Evolutionary conservation across 2,113 vertebrate genomes (phyloP).

Genomic region (Grus americana): DNA sequence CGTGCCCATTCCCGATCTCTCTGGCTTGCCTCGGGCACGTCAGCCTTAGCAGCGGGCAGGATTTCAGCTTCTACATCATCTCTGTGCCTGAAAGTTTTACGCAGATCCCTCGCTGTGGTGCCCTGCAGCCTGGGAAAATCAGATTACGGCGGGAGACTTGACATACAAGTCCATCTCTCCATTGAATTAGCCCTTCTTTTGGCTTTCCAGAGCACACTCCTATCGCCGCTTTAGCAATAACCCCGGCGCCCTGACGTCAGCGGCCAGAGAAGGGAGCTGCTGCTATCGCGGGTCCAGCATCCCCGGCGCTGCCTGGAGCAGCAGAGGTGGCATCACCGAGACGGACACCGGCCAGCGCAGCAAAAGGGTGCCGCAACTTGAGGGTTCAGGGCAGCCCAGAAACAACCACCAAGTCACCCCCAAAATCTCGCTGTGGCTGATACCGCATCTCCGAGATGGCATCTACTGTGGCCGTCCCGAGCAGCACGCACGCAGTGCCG

Average conservation of each 20-base stretch:
- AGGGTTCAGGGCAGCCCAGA: background rate
- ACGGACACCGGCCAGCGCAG: rapidly evolving
- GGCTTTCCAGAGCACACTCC: background rate
- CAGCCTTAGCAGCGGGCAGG: background rate
- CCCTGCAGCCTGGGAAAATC: background rate
- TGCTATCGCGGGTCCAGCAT: background rate
- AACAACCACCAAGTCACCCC: background rate
- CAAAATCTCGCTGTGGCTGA: rapidly evolving
- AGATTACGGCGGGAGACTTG: conserved; percentile 5
- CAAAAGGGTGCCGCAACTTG: rapidly evolving
- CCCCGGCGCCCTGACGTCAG: background rate
- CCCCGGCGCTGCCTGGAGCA: background rate
- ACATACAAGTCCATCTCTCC: background rate
- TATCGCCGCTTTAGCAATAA: background rate
- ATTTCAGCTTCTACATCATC: background rate
- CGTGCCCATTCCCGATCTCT: background rate
- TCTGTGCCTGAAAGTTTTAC: background rate
- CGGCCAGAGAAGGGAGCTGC: background rate
- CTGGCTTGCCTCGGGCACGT: background rate
- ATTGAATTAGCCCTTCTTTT: background rate
- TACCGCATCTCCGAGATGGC: background rate
- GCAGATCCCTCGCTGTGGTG: background rate
- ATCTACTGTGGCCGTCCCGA: rapidly evolving
- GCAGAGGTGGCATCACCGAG: rapidly evolving
- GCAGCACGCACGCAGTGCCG: rapidly evolving